A percentile compares a stretch with the other conserved stretches of the same genome.
These are phyloP conservation scores for Triplophysa rosa DNA, from an alignment of 2,113 vertebrate species.

Conservation along the genomic window DNA sequence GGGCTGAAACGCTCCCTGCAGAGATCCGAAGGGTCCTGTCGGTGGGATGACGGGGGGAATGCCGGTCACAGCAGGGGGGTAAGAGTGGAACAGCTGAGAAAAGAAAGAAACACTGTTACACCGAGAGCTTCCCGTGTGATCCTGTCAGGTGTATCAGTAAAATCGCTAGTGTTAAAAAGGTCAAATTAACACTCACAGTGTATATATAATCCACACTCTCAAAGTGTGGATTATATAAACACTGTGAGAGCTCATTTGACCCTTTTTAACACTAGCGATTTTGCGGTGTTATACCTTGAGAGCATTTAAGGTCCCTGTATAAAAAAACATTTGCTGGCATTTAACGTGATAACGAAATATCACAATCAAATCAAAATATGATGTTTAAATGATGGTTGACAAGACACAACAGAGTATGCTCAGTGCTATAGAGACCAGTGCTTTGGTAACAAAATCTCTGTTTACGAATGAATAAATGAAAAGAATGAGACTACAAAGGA, in stretches of 20 bases:
- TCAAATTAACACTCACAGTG: too few species aligned
- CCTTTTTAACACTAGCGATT: too few species aligned
- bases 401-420: not conserved
- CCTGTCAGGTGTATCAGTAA: conserved; percentile 15
- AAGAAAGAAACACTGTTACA: conserved; percentile 51
- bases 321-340: conserved; percentile 1
- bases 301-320: not conserved
- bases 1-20: conserved; percentile 97
- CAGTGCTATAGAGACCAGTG: not conserved
- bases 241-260: too few species aligned
- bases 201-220: too few species aligned
- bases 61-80: conserved; percentile 91
- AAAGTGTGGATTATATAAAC: too few species aligned
- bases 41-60: conserved; percentile 96
- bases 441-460: not conserved
- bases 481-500: conserved; percentile 5
- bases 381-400: not conserved
- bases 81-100: conserved; percentile 94
- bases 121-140: conserved; percentile 9
- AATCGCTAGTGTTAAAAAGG: too few species aligned
- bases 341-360: not conserved
- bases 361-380: not conserved
- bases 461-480: not conserved
- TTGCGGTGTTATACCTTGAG: not conserved
- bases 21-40: conserved; percentile 91